phyloP scores from a whole-genome alignment of 2,113 vertebrate species.

The Psophia crepitans region DNA sequence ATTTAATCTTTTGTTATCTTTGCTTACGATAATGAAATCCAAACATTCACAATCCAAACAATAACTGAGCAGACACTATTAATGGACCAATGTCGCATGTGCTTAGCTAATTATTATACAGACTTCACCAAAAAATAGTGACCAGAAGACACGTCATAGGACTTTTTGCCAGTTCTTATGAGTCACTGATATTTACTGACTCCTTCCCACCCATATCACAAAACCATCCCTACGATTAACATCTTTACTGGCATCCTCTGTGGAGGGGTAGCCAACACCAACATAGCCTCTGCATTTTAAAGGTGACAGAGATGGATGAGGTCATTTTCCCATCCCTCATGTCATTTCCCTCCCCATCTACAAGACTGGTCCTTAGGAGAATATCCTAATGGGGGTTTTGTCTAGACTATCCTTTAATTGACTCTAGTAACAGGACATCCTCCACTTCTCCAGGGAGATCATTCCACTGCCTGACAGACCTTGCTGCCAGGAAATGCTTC shows the following conservation, averaged over 20 bases:
- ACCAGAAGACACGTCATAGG: background rate
- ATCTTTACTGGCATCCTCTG: background rate
- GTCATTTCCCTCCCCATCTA: constrained; percentile 4
- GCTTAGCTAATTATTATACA: background rate
- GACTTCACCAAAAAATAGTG: background rate
- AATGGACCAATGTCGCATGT: background rate
- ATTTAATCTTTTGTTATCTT: background rate
- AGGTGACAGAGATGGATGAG: constrained; percentile 34
- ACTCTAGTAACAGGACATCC: constrained; percentile 25
- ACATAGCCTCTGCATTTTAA: background rate
- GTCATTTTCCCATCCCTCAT: constrained; percentile 24
- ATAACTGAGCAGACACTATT: background rate
- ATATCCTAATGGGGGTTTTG: constrained; percentile 6
- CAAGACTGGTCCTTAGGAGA: background rate
- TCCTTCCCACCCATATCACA: background rate
- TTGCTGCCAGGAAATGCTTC: constrained; percentile 28
- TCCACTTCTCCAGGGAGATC: constrained; percentile 19
- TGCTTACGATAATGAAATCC: background rate
- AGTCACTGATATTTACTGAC: background rate
- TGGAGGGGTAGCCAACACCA: constrained; percentile 6
- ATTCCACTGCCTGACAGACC: background rate
- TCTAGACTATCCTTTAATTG: constrained; percentile 57
- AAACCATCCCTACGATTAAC: background rate
- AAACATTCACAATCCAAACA: background rate
- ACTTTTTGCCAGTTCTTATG: background rate